Evolutionary conservation across 2,797 vertebrate species (phyloP).

Genomic region (Enteromius anoplus): DNA sequence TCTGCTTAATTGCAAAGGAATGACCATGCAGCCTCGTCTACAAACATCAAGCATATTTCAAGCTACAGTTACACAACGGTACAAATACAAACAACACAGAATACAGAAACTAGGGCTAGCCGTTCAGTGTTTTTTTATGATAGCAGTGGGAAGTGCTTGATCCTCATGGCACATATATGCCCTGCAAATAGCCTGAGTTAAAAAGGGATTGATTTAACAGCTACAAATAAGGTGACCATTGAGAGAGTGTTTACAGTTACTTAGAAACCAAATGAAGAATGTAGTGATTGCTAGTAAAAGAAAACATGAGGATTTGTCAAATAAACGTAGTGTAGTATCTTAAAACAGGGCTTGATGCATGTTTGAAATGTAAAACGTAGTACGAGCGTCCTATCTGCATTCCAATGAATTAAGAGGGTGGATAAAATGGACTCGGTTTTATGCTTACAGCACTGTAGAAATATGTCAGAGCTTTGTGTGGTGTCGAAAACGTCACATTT

Average conservation of each 20-base stretch:
- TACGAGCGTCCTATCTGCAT: background rate
- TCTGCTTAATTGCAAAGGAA: background rate
- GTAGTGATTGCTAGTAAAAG: constrained; percentile 7
- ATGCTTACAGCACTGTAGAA: background rate
- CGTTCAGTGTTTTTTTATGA: background rate
- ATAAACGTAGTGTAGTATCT: background rate
- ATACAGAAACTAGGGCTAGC: background rate
- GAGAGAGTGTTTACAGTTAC: constrained; percentile 31
- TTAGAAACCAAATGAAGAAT: constrained; percentile 28
- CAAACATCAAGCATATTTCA: background rate
- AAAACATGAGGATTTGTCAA: constrained; percentile 4
- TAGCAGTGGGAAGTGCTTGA: background rate
- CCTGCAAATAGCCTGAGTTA: constrained; percentile 7
- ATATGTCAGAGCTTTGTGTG: background rate
- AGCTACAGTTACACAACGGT: background rate
- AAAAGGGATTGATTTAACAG: background rate
- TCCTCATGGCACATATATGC: background rate
- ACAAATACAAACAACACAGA: background rate
- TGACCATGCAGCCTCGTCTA: background rate
- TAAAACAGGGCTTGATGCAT: background rate
- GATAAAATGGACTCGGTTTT: background rate
- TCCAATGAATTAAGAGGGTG: background rate
- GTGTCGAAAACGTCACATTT: background rate
- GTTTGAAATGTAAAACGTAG: background rate
- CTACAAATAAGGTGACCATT: background rate